These are phyloP conservation scores for Protosalanx chinensis DNA, from an alignment of 2,797 vertebrate species.

Conservation along the genomic window DNA sequence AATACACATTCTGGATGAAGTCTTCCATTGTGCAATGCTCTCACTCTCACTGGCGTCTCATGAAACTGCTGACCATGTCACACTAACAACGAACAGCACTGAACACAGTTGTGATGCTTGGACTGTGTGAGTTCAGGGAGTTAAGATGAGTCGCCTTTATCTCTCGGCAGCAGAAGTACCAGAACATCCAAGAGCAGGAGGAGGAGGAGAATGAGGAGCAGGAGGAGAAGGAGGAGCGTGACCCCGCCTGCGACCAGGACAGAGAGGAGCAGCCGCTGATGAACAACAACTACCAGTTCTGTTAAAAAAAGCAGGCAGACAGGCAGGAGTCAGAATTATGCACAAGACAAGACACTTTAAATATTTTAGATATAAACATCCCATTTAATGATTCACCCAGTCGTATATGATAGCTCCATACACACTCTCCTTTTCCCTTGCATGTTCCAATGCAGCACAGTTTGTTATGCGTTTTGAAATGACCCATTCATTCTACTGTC, in stretches of 20 bases:
- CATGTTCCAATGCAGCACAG: not conserved
- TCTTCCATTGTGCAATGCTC: no score
- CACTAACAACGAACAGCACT: no score
- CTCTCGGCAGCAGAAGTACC: slow-evolving; percentile 62
- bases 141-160: not conserved
- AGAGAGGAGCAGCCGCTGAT: slow-evolving; percentile 82
- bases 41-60: no score
- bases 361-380: slow-evolving; percentile 49
- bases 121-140: no score
- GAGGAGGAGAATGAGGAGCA: slow-evolving; percentile 67
- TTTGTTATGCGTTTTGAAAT: not conserved
- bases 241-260: slow-evolving; percentile 76
- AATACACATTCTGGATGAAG: no score
- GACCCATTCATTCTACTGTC: slow-evolving; percentile 10
- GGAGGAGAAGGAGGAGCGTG: slow-evolving; percentile 72
- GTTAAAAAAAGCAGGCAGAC: slow-evolving; percentile 61
- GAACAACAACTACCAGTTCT: slow-evolving; percentile 96
- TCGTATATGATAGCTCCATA: slow-evolving; percentile 27
- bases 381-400: slow-evolving; percentile 32
- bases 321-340: slow-evolving; percentile 46
- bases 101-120: no score
- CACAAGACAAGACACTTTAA: slow-evolving; percentile 59
- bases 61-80: no score
- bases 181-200: slow-evolving; percentile 72
- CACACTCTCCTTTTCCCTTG: not conserved